Base-by-base conservation (phyloP, 2,888 invertebrate genomes). In the Oxytorus armatus region DNA sequence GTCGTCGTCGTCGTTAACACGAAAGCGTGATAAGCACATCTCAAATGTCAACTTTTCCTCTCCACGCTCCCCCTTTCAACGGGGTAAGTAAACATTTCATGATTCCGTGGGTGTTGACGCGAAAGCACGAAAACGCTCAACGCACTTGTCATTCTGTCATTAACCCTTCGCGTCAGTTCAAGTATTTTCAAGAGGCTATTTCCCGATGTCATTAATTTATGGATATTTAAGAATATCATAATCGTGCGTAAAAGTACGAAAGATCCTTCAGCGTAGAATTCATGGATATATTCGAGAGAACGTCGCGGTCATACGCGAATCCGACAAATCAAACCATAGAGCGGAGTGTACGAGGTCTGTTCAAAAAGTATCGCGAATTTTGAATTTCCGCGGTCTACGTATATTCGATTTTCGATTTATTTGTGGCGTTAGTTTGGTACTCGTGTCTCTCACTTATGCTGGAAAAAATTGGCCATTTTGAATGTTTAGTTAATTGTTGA, bases 271-370 rank as follows among this genome's bases (percentile, higher is more conserved):
- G 11, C 33, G 11, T 7, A 33, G 4, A 33, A 57, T 10, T 36
- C 25, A 1, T 10, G 57, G 8, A 36, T 51, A 8, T 53, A 42
- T 65, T 44, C 4, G 1, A 10, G 3, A 21, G 8, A 39, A 63
- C 25, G 14, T n/a, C n/a, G n/a, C 18, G 8, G 29, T 51, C 18
- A 51, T 72, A 53, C 61, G 73, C 68, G 44, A 75, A 42, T 63
- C 83, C 84, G 85, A 84, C 87, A 85, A 87, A 84, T 83, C 88
- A 88, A 90, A 91, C 90, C 90, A 90, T 88, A 68, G 69, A 63
- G 29, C 16, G 5, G 39, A 21, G 74, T 70, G 65, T 29, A 79
- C 63, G 14, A 16, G 14, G 39, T n/a, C n/a, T n/a, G n/a, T n/a
- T n/a, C n/a, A n/a, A n/a, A n/a, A n/a, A n/a, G n/a, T n/a, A n/a